Conservation (phyloP, 2,113 vertebrate species). For the Gnathonemus echidnorhynchus region DNA sequence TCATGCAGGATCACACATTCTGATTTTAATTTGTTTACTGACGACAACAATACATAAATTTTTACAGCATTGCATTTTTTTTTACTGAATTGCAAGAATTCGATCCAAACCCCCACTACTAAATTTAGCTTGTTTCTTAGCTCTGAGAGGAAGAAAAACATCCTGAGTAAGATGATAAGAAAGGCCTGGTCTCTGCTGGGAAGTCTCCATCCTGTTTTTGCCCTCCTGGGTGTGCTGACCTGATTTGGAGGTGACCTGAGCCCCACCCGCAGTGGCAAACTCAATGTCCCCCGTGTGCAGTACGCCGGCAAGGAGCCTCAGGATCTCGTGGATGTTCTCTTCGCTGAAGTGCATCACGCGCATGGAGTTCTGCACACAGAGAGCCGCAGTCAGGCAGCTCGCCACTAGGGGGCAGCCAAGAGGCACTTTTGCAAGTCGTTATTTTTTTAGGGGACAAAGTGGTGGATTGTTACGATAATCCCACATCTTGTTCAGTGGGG, state of each 20-base stretch:
- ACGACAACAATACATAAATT: neutral
- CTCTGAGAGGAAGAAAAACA: neutral
- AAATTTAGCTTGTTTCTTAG: neutral
- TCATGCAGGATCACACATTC: neutral
- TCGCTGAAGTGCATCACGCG: conserved; percentile 86
- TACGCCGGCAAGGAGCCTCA: conserved; percentile 82
- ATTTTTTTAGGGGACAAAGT: neutral
- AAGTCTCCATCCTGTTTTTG: neutral
- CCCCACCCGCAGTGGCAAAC: conserved; percentile 92
- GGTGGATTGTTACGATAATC: neutral
- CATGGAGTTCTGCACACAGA: conserved; percentile 73
- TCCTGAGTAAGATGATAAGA: neutral
- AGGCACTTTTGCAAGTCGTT: neutral
- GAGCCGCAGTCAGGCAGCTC: neutral
- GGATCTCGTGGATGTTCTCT: conserved; percentile 76
- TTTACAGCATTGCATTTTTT: neutral
- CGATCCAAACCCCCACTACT: neutral
- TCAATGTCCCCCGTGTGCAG: conserved; percentile 86
- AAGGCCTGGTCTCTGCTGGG: neutral
- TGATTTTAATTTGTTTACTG: neutral
- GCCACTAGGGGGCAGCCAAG: neutral
- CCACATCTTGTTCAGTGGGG: neutral
- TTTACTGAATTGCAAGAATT: neutral
- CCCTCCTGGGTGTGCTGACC: conserved; percentile 53
- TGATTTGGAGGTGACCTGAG: conserved; percentile 86